Evolutionary conservation across 2,113 vertebrate species (phyloP).

Genomic region (Elanus axillaris): DNA sequence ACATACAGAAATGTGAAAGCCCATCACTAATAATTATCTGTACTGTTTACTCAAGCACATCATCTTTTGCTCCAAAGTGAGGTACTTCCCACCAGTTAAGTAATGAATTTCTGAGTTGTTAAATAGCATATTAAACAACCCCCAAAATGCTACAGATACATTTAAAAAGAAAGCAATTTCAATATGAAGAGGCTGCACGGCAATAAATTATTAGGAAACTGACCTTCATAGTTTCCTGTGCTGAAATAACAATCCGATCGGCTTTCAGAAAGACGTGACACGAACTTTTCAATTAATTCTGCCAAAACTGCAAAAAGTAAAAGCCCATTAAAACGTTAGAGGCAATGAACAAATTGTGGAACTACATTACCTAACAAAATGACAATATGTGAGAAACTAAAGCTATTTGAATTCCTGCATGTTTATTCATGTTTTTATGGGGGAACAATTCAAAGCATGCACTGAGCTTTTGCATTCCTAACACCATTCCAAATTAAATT

Average conservation of each 20-base stretch:
- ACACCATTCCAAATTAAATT: constrained; percentile 47
- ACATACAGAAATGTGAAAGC: not conserved
- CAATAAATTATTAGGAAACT: constrained; percentile 47
- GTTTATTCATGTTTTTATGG: not conserved
- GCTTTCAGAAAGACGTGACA: constrained; percentile 78
- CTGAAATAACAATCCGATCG: constrained; percentile 79
- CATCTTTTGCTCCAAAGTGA: not conserved
- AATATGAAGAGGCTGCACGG: not conserved
- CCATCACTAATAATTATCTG: not conserved
- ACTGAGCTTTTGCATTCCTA: constrained; percentile 40
- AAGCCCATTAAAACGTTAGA: constrained; percentile 46
- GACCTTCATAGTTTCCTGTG: constrained; percentile 78
- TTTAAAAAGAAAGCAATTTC: not conserved
- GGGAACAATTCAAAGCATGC: constrained; percentile 17
- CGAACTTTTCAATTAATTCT: constrained; percentile 85
- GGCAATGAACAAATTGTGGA: not conserved
- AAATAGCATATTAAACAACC: not conserved
- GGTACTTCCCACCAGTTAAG: not conserved
- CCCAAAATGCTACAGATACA: not conserved
- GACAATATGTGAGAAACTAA: not conserved
- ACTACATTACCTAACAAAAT: not conserved
- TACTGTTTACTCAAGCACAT: not conserved
- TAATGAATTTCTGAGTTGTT: not conserved
- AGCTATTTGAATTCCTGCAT: not conserved
- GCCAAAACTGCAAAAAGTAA: constrained; percentile 77